These are phyloP conservation scores for Mus pahari DNA, from an alignment of 2,113 vertebrate genomes.

Conservation along the genomic window DNA sequence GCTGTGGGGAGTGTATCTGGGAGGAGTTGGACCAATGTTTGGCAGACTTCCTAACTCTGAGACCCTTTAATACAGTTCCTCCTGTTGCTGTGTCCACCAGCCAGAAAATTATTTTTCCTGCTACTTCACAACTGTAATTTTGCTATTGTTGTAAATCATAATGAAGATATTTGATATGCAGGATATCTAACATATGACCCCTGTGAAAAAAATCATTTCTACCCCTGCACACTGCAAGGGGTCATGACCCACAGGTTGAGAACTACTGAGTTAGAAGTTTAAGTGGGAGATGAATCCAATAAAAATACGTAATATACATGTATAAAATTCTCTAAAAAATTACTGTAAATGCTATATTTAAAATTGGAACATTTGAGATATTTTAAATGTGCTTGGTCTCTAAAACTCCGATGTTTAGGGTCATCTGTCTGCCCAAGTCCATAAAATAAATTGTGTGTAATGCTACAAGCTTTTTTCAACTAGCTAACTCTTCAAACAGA, in stretches of 20 bases:
- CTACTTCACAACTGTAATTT: neutral
- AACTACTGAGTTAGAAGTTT: neutral
- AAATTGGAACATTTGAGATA: constrained; percentile 51
- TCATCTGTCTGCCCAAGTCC: neutral
- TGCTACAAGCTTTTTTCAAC: constrained; percentile 1
- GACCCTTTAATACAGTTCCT: neutral
- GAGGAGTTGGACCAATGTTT: neutral
- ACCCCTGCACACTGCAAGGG: neutral
- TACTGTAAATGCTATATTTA: neutral
- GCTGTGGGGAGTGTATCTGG: neutral
- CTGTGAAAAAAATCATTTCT: neutral
- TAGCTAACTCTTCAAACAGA: neutral
- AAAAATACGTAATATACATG: neutral
- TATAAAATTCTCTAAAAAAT: neutral
- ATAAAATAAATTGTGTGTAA: constrained; percentile 37
- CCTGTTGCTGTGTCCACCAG: neutral
- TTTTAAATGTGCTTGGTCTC: constrained; percentile 20
- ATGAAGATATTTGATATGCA: neutral
- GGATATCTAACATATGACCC: too few relatives aligned
- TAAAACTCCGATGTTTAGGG: constrained; percentile 3
- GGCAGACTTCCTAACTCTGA: neutral
- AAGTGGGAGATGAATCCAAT: too few relatives aligned
- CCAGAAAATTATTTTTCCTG: neutral
- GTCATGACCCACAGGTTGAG: neutral
- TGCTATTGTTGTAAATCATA: neutral